Evolutionary conservation across 2,888 invertebrate genomes (phyloP).

Genomic region (Ashinkailepas kermadecensis): DNA sequence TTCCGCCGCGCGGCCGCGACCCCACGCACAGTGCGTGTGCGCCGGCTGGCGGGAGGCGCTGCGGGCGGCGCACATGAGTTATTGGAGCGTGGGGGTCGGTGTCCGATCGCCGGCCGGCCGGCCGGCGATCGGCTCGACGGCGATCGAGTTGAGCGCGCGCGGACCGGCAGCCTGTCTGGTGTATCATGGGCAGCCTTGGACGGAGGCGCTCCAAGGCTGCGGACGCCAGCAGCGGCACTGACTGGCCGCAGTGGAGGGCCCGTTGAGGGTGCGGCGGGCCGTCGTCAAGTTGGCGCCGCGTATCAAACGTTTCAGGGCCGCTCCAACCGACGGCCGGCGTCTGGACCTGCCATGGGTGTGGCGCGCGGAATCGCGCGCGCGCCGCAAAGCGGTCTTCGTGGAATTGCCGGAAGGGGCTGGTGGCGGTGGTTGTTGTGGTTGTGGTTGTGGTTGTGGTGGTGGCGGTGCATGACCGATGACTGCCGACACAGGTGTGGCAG

Average conservation of each 20-base stretch:
- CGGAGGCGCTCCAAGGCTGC: not conserved
- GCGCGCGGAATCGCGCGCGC: not conserved
- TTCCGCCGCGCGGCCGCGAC: not conserved
- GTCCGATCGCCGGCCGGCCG: not conserved
- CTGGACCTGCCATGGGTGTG: not conserved
- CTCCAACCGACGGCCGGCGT: not conserved
- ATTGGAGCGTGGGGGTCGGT: not conserved
- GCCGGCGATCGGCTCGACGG: not conserved
- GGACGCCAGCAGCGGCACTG: not conserved
- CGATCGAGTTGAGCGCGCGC: not conserved
- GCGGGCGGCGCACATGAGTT: not conserved
- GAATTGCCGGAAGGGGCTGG: not conserved
- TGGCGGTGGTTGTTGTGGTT: no score
- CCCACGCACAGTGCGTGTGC: constrained; percentile 4
- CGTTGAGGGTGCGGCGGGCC: no score
- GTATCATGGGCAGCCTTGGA: not conserved
- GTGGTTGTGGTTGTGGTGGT: no score
- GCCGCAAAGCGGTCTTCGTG: no score
- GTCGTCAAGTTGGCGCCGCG: not conserved
- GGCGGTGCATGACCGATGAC: no score
- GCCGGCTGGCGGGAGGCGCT: not conserved
- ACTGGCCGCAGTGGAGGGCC: no score
- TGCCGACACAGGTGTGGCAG: no score
- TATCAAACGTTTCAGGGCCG: not conserved
- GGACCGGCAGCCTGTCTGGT: not conserved